phyloP scores from a whole-genome alignment of 2,113 vertebrate genomes.

The Prolemur simus region DNA sequence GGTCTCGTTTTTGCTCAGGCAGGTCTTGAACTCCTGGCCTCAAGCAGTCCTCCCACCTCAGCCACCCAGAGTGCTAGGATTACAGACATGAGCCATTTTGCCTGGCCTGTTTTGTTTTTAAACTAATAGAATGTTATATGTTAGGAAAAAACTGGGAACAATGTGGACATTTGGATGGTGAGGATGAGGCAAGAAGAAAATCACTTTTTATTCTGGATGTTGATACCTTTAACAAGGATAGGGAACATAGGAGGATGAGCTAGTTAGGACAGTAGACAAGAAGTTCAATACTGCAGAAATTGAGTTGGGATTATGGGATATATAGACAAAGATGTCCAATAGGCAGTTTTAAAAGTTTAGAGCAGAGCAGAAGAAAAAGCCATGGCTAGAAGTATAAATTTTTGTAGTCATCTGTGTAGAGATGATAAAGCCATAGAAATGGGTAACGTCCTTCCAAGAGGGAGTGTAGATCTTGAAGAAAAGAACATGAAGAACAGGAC shows the following conservation, averaged over 20 bases:
- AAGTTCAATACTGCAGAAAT: background rate
- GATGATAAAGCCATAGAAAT: background rate
- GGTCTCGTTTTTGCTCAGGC: too few species aligned
- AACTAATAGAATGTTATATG: background rate
- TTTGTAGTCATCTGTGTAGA: background rate
- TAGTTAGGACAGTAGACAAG: background rate
- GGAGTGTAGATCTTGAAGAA: background rate
- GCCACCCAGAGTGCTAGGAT: too few species aligned
- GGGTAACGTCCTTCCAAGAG: background rate
- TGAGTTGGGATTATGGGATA: background rate
- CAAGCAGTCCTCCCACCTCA: too few species aligned
- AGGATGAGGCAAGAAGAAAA: conserved; percentile 1
- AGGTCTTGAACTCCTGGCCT: too few species aligned
- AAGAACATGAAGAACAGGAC: background rate
- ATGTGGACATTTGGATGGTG: background rate
- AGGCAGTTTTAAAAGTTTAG: background rate
- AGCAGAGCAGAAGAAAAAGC: background rate
- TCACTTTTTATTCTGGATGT: background rate
- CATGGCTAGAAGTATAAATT: background rate
- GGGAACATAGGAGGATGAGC: background rate
- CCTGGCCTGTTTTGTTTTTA: conserved; percentile 15
- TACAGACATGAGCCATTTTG: too few species aligned
- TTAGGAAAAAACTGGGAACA: background rate
- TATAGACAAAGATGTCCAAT: background rate
- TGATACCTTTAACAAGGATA: background rate